A percentile compares a stretch with the other conserved stretches of the same genome.
phyloP scores from a whole-genome alignment of 2,113 vertebrate genomes.

The Onychorhynchus coronatus region DNA sequence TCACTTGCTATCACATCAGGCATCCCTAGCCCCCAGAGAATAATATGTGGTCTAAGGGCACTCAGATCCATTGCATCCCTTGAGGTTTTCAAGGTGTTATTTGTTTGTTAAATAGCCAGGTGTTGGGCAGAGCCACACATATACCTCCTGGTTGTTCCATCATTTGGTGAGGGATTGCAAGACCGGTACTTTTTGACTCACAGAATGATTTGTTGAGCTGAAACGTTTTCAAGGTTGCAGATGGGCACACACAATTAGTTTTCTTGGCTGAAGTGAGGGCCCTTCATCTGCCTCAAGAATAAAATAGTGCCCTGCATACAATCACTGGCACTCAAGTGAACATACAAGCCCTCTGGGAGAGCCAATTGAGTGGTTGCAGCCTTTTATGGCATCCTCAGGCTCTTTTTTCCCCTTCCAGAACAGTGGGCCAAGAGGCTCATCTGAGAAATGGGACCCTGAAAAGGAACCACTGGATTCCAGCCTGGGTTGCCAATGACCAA shows the following conservation, averaged over 20 bases:
- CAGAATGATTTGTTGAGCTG: not conserved
- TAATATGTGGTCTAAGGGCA: not conserved
- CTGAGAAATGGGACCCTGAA: not conserved
- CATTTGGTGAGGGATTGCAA: not conserved
- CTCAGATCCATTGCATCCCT: not conserved
- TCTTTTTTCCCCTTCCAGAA: not conserved
- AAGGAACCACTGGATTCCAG: not conserved
- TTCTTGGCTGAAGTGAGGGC: not conserved
- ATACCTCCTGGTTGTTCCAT: not conserved
- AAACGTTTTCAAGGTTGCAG: not conserved
- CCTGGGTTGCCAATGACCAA: not conserved
- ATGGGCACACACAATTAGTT: not conserved
- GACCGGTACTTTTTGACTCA: not conserved
- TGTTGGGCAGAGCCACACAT: not conserved
- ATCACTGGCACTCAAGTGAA: not conserved
- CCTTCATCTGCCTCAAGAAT: not conserved
- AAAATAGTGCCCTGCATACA: not conserved
- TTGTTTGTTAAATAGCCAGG: not conserved
- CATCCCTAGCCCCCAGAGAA: not conserved
- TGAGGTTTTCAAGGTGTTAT: not conserved
- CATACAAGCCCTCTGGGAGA: not conserved
- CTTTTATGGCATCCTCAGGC: not conserved
- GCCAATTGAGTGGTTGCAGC: not conserved
- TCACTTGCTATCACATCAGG: not conserved
- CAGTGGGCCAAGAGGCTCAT: not conserved